Conservation (phyloP, 2,113 vertebrate species). For the Circaetus cinerascens region DNA sequence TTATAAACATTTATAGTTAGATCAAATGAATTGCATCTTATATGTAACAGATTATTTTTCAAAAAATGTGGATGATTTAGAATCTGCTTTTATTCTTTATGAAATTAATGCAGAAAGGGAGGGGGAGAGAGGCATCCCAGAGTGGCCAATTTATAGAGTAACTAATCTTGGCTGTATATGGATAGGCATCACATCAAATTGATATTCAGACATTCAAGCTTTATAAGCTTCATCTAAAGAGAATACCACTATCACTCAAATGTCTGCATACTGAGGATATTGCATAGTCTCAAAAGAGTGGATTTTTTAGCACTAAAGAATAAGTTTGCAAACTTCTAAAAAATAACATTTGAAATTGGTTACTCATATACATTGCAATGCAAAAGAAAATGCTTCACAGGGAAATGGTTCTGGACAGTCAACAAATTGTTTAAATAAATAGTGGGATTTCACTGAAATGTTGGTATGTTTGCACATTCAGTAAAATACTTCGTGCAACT, state of each 20-base stretch:
- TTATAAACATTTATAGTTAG: neutral
- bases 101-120: neutral
- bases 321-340: neutral
- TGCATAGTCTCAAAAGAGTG: neutral
- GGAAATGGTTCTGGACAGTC: neutral
- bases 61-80: neutral
- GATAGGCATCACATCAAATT: neutral
- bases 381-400: neutral
- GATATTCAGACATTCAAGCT: constrained; percentile 2
- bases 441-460: neutral
- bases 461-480: neutral
- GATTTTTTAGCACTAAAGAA: neutral
- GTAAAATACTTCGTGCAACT: neutral
- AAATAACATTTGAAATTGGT: neutral
- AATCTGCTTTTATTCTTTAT: neutral
- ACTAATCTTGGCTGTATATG: neutral
- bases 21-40: neutral
- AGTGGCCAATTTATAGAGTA: neutral
- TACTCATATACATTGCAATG: neutral
- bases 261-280: neutral
- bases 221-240: constrained; percentile 28
- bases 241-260: constrained; percentile 1
- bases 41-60: neutral
- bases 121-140: neutral
- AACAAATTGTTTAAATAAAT: neutral